Percentiles rank a stretch among this genome's conserved stretches.
Evolutionary conservation across 2,113 vertebrate genomes (phyloP).

Genomic region (Irena cyanogastra): DNA sequence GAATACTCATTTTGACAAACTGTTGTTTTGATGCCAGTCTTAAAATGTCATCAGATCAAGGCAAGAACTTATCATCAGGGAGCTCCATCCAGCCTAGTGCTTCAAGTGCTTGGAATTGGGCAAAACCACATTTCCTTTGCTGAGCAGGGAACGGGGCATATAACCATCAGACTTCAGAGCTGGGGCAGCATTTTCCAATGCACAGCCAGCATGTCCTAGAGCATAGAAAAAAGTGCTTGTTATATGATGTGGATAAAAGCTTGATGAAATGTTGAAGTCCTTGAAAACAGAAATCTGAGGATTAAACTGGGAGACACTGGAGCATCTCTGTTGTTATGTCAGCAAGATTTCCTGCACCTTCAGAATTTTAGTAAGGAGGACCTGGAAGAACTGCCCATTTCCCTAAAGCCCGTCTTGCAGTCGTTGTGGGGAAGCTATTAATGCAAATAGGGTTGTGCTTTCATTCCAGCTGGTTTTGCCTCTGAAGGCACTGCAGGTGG

Average conservation of each 20-base stretch:
- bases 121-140: not conserved
- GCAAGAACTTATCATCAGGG: not conserved
- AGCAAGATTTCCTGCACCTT: not conserved
- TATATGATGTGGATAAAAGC: not conserved
- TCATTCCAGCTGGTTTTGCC: not conserved
- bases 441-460: not conserved
- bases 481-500: not conserved
- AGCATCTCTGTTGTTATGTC: not conserved
- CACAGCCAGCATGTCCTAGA: not conserved
- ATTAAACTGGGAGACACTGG: not conserved
- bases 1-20: not conserved
- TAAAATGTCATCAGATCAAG: not conserved
- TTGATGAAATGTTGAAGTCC: accelerated
- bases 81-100: not conserved
- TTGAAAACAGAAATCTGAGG: not conserved
- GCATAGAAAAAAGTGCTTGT: not conserved
- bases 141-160: not conserved
- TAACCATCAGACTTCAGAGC: not conserved
- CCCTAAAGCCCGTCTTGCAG: not conserved
- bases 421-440: not conserved
- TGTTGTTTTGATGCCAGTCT: not conserved
- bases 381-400: not conserved
- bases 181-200: not conserved
- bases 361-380: not conserved
- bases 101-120: accelerated